Conservation (phyloP, 2,113 vertebrate species). For the Oryzias melastigma region DNA sequence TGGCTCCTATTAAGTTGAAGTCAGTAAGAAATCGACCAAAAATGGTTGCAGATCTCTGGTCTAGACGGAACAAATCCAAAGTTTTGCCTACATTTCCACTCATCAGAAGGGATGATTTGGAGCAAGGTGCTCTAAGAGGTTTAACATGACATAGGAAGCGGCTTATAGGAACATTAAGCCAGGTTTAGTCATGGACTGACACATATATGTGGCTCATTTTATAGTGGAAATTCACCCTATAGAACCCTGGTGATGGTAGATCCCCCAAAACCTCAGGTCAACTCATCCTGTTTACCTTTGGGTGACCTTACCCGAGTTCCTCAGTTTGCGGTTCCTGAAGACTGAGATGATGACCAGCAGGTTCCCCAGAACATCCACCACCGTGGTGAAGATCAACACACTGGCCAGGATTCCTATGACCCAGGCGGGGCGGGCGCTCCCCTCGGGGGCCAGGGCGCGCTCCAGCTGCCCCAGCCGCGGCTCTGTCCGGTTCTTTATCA, state of each 20-base stretch:
- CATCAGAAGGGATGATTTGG: too few relatives aligned
- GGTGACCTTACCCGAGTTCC: constrained; percentile 81
- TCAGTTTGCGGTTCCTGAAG: constrained; percentile 87
- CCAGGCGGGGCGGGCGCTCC: constrained; percentile 77
- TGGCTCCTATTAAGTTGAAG: too few relatives aligned
- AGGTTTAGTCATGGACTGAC: background rate
- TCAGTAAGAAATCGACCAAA: too few relatives aligned
- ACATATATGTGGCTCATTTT: background rate
- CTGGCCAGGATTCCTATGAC: constrained; percentile 81
- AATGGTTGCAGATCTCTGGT: too few relatives aligned
- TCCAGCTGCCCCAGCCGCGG: constrained; percentile 63
- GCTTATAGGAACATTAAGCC: background rate
- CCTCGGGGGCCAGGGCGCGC: constrained; percentile 50
- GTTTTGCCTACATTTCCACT: too few relatives aligned
- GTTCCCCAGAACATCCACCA: constrained; percentile 87
- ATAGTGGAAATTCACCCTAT: background rate
- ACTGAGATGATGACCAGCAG: constrained; percentile 87
- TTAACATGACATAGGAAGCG: too few relatives aligned
- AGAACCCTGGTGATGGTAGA: background rate
- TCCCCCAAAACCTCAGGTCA: background rate
- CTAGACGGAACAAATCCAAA: too few relatives aligned
- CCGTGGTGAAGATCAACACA: constrained; percentile 87
- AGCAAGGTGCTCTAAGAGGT: too few relatives aligned
- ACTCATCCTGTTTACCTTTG: constrained; percentile 2
- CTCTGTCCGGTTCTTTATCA: constrained; percentile 80